Evolutionary conservation across 2,888 invertebrate genomes (phyloP), one percentile per base, ranked within the genome.

Genomic region (Oligia strigilis): DNA sequence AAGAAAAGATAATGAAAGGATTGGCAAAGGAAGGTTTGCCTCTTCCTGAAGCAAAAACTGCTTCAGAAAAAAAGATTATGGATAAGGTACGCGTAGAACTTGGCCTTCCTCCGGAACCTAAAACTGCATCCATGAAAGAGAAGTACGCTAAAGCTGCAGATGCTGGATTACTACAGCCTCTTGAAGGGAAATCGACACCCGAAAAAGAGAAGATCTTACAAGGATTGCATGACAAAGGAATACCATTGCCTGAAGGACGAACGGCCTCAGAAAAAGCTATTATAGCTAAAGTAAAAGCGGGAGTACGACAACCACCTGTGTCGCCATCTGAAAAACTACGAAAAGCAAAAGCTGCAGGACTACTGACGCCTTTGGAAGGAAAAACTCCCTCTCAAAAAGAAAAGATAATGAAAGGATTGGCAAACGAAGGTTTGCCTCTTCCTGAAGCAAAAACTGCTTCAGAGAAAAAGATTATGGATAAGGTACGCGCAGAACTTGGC

Each of bases 61-160:
- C 49, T 4, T 49, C 49, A 0, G 49, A 49, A 0, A 49, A 49
- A 49, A 49, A 14, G 13, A 13, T 49, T 14, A 49, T 49, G 13
- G 17, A 67, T 5, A 67, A 43, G 17, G 2, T 49, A 14, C 13
- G 49, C 0, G 4, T 4, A 0, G 49, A 49, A 0, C 49, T 83
- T 17, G 84, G 84, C 1, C 58, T 86, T 9, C 86, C 86, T 2
- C 81, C 84, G 0, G 83, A 81, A 62, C 81, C 84, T 4, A 75
- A 64, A 72, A 81, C 86, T 11, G 14, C 71, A 6, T 69, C 77
- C 0, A 78, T 78, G 77, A 83, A 76, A 77, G 62, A 75, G 4
- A 86, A 78, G 43, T 65, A 83, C 8, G 75, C 36, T 0, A 81
- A 72, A 76, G 86, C 86, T 2, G 66, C 74, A 13, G 19, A n/a